phyloP scores from a whole-genome alignment of 2,797 vertebrate species.

The Falco rusticolus region DNA sequence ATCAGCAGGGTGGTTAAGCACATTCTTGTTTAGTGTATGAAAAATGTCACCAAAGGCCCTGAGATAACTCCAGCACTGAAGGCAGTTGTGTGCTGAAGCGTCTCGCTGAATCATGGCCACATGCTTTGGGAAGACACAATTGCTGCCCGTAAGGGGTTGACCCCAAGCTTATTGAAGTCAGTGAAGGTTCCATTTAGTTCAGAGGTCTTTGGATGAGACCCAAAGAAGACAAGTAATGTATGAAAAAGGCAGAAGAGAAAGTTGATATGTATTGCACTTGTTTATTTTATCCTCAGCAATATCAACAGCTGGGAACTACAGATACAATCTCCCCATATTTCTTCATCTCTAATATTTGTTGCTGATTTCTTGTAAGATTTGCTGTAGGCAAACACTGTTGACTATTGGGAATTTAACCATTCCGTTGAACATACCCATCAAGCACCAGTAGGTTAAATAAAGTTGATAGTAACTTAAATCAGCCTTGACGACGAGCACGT shows the following conservation, averaged over 20 bases:
- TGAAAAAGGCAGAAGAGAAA: neutral
- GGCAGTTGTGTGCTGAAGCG: neutral
- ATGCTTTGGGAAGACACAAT: neutral
- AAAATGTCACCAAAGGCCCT: neutral
- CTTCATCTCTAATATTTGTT: neutral
- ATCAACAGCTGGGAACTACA: neutral
- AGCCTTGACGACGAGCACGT: neutral
- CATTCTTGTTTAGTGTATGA: neutral
- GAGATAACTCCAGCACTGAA: neutral
- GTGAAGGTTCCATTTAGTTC: neutral
- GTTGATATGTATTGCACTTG: neutral
- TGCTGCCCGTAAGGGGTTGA: neutral
- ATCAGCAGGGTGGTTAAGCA: neutral
- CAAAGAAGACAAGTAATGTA: neutral
- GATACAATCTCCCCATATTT: neutral
- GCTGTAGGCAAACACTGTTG: neutral
- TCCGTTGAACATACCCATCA: neutral
- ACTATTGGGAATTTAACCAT: neutral
- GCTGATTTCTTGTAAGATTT: neutral
- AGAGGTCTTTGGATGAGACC: neutral
- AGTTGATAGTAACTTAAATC: neutral
- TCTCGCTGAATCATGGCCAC: neutral
- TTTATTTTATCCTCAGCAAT: neutral
- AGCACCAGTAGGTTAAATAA: neutral
- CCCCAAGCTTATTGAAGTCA: neutral